These are phyloP conservation scores for Myiopsitta monachus DNA, from an alignment of 2,113 vertebrate species.

Conservation along the genomic window DNA sequence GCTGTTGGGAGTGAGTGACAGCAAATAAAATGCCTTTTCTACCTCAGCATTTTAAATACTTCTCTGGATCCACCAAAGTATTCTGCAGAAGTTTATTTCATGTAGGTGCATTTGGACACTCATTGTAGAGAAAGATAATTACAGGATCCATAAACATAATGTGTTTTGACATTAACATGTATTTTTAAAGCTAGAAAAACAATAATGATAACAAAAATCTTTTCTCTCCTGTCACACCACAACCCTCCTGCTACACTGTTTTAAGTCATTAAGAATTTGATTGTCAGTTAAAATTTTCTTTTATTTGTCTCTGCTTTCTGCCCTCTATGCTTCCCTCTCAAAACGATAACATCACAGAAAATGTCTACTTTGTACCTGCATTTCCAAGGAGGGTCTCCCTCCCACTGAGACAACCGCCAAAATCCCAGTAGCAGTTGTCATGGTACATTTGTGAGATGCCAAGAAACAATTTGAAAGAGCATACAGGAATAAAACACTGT, in stretches of 20 bases:
- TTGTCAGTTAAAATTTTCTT: not conserved
- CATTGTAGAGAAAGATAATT: not conserved
- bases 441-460: not conserved
- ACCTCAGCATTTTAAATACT: not conserved
- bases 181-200: not conserved
- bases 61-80: not conserved
- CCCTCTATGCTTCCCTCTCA: not conserved
- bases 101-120: not conserved
- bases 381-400: not conserved
- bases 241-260: not conserved
- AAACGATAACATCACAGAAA: not conserved
- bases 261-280: not conserved
- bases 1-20: not conserved
- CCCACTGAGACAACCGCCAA: not conserved
- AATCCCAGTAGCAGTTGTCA: constrained; percentile 10
- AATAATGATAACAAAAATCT: not conserved
- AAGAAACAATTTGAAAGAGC: not conserved
- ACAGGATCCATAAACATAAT: not conserved
- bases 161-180: not conserved
- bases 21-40: not conserved
- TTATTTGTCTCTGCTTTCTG: not conserved
- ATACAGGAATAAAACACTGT: not conserved
- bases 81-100: not conserved
- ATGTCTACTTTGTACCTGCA: not conserved
- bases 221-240: not conserved